Base-by-base conservation (phyloP, 1,140 invertebrate genomes). In the Meteorus sp. region DNA sequence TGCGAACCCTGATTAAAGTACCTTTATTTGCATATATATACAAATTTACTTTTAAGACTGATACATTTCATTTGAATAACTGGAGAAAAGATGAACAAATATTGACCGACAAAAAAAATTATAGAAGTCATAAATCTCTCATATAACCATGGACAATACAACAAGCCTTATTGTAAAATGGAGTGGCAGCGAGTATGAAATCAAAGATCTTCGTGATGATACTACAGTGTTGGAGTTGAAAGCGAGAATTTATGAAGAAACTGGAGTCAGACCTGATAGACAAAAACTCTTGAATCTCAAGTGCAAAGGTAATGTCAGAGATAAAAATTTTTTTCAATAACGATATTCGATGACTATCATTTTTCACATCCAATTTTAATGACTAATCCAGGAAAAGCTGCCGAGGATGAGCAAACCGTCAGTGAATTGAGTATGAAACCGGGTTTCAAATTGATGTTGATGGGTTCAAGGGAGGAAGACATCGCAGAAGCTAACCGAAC, bases 401-500 rank as follows among this genome's bases (percentile, higher is more conserved):
- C 92, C 0, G 84, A 86, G 54, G 91, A 95, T 76, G 86, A 87
- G 60, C 85, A 87, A 61, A 83, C 83, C 43, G 76, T 96, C 15
- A 82, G 83, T 9, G 78, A 85, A 19, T 72, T 95, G 37, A 89
- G 89, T 61, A 74, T 96, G 3, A 95, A 94, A 73, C 85, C 88
- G n/a, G 91, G 91, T 27, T 90, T 92, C 56, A 96, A 97, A 79
- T 85, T 98, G 11, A 97, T 98, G 93, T 92, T 98, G 88, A 95
- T 98, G 85, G 96, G 95, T 0, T 97, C 94, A 0, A 81, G 92
- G 19, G 96, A 98, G 74, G 90, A 94, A 69, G 93, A 92, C 47
- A 95, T 98, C 63, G 87, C 88, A 48, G 88, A 89, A 72, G 90
- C 88, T 0, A 87, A 87, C 68, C 86, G 85, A 56, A 86, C 88